Conservation (phyloP, 1,140 invertebrate species). For the Teleogryllus occipitalis region DNA sequence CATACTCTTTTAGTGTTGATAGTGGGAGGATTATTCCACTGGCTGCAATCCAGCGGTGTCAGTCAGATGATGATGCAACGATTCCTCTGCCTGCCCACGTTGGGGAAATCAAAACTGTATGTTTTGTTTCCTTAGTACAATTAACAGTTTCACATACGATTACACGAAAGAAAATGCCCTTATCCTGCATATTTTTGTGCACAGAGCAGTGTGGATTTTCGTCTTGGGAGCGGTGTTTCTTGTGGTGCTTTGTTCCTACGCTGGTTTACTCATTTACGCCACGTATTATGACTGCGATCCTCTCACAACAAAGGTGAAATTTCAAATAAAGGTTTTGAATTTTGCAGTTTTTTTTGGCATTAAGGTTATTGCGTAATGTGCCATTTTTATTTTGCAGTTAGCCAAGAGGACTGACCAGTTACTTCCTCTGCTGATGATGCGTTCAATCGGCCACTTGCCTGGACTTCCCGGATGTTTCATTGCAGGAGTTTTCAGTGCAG, state of each 20-base stretch:
- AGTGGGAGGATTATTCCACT: conserved; percentile 73
- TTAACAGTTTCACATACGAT: not conserved
- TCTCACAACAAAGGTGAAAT: conserved; percentile 54
- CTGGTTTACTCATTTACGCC: conserved; percentile 68
- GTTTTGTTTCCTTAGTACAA: not conserved
- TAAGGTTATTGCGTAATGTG: not conserved
- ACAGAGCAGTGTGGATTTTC: conserved; percentile 61
- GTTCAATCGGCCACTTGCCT: not conserved
- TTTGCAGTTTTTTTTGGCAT: not conserved
- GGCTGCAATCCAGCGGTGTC: conserved; percentile 68
- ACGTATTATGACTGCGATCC: conserved; percentile 80
- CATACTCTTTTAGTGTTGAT: conserved; percentile 69
- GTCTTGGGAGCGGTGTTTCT: conserved; percentile 46
- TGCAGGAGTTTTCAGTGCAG: conserved; percentile 13
- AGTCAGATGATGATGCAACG: conserved; percentile 78
- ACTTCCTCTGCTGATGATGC: conserved; percentile 31
- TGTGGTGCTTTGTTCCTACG: conserved; percentile 37
- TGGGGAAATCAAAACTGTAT: conserved; percentile 39
- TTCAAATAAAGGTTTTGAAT: not conserved
- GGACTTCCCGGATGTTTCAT: conserved; percentile 13
- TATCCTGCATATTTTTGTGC: too few relatives aligned
- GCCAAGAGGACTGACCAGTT: conserved; percentile 48
- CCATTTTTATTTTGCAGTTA: not conserved
- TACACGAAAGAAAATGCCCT: not conserved
- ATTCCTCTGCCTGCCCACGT: conserved; percentile 59